Evolutionary conservation across 2,797 vertebrate genomes (phyloP).

Genomic region (Neostethus bicornis): DNA sequence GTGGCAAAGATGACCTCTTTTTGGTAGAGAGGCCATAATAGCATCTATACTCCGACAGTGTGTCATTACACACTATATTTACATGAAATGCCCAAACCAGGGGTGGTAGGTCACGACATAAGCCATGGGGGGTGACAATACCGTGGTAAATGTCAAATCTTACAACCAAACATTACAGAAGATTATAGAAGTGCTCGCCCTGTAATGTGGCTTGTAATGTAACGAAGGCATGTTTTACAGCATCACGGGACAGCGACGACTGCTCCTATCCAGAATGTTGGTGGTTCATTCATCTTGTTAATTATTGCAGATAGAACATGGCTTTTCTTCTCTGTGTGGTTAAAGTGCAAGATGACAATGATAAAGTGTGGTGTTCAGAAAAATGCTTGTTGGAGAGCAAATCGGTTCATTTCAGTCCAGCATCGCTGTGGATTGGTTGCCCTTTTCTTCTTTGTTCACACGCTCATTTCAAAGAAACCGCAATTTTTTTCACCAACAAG

Average conservation of each 20-base stretch:
- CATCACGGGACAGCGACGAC: constrained; percentile 38
- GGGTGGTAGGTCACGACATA: constrained; percentile 66
- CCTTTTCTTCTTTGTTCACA: constrained; percentile 17
- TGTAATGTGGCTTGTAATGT: constrained; percentile 61
- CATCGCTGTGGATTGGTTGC: constrained; percentile 11
- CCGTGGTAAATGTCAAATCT: constrained; percentile 37
- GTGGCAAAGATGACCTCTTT: constrained; percentile 79
- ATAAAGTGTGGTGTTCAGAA: constrained; percentile 31
- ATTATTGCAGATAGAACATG: constrained; percentile 40
- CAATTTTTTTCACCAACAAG: constrained; percentile 33
- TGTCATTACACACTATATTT: constrained; percentile 84
- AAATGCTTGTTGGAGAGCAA: constrained; percentile 14
- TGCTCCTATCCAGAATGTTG: constrained; percentile 29
- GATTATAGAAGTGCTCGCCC: constrained; percentile 50
- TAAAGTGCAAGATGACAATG: constrained; percentile 30
- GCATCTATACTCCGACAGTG: constrained; percentile 73
- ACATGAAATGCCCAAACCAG: constrained; percentile 71
- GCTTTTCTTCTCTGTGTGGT: constrained; percentile 37
- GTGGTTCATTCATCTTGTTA: constrained; percentile 42
- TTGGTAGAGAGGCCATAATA: constrained; percentile 76
- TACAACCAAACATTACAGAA: constrained; percentile 61
- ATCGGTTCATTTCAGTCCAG: constrained; percentile 36
- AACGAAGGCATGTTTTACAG: constrained; percentile 52
- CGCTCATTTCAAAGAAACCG: constrained; percentile 28
- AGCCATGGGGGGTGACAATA: constrained; percentile 63